These are phyloP conservation scores for Corapipo altera DNA, from an alignment of 2,113 vertebrate genomes.

Conservation along the genomic window DNA sequence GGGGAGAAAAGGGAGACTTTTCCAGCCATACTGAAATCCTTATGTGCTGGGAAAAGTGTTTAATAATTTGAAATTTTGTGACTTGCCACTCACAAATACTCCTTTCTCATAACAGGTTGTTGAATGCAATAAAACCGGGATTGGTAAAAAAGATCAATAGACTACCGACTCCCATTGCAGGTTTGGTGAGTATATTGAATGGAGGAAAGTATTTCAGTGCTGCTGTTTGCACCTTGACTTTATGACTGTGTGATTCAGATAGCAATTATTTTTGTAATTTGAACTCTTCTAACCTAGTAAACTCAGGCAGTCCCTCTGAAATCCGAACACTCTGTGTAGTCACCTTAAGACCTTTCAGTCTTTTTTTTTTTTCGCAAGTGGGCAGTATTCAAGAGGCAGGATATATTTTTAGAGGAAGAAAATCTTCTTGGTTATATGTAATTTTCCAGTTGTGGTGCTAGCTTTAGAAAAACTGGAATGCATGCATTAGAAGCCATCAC, in stretches of 20 bases:
- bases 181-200: slow-evolving; percentile 85
- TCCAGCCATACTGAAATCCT: neutral
- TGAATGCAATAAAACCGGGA: slow-evolving; percentile 93
- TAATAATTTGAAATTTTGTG: slow-evolving; percentile 13
- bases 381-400: neutral
- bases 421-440: neutral
- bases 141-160: slow-evolving; percentile 97
- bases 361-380: neutral
- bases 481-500: neutral
- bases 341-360: neutral
- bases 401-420: neutral
- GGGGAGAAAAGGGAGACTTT: neutral
- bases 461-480: neutral
- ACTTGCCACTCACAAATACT: neutral
- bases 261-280: slow-evolving; percentile 11
- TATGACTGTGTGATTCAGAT: slow-evolving; percentile 16
- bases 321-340: neutral
- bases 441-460: neutral
- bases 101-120: slow-evolving; percentile 82
- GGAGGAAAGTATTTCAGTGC: slow-evolving; percentile 46
- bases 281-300: slow-evolving; percentile 10
- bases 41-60: neutral
- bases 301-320: neutral
- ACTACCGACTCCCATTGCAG: slow-evolving; percentile 91
- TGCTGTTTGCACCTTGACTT: slow-evolving; percentile 34